Conservation (phyloP, 2,113 vertebrate genomes). For the Saimiri boliviensis region DNA sequence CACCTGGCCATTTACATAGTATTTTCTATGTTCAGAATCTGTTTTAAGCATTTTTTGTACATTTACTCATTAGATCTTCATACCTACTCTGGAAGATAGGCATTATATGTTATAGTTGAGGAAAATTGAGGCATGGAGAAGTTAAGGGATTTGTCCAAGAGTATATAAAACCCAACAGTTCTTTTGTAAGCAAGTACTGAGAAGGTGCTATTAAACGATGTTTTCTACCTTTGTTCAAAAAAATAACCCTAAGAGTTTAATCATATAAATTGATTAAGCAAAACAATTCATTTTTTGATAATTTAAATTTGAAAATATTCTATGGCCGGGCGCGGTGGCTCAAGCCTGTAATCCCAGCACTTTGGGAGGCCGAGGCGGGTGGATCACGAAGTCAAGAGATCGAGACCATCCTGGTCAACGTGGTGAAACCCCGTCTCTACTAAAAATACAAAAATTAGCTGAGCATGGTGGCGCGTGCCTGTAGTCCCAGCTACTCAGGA, state of each 20-base stretch:
- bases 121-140: background rate
- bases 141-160: background rate
- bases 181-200: background rate
- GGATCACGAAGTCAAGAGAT: too few species aligned
- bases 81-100: background rate
- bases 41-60: background rate
- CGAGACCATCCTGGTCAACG: too few species aligned
- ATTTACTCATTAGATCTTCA: background rate
- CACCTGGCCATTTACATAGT: background rate
- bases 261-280: background rate
- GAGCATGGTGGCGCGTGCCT: too few species aligned
- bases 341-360: too few species aligned
- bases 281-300: constrained; percentile 7
- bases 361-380: too few species aligned
- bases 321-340: too few species aligned
- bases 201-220: background rate
- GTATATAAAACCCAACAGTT: background rate
- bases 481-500: too few species aligned
- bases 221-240: background rate
- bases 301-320: constrained; percentile 36
- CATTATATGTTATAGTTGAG: background rate
- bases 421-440: too few species aligned
- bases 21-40: background rate
- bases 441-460: too few species aligned
- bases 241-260: background rate